Base-by-base conservation (phyloP, 2,888 invertebrate genomes). In the Eueremaeus valkanovi region DNA sequence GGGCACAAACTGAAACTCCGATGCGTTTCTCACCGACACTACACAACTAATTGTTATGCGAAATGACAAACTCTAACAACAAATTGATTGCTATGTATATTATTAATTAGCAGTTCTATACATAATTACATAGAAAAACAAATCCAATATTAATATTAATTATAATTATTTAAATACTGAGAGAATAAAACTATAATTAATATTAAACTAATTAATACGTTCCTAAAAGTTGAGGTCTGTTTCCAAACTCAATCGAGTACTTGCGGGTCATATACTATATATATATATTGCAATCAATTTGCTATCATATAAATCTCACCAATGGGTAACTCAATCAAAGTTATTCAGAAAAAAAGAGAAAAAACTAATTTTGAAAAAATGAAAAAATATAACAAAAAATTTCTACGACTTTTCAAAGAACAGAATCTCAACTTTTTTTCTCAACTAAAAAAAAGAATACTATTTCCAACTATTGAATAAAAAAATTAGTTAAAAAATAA, bases 171-270 rank as follows among this genome's bases (percentile, higher is more conserved):
- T 55, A 9, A 55, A 24, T 55, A 11, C 55, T 9, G 8, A n/a
- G n/a, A n/a, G n/a, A n/a, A 58, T 16, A 66, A 36, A 21, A 66
- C n/a, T 66, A 36, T 8, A 66, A 66, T 29, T 31, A 66, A 13
- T 36, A 36, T 36, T 36, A 63, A 36, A 66, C 61, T 61, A 66
- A 66, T 36, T 66, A 33, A 36, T 33, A 36, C 31, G 66, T 66
- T 66, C 66, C 66, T 66, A 66, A 36, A n/a, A 66, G 66, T 66
- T 31, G 66, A 66, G 66, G 66, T 36, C 33, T 66, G 9, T 66
- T 58, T 51, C 16, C 1, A n/a, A n/a, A n/a, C 11, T 3, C 13
- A 55, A 11, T 6, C 13, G 6, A 8, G 6, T 18, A 16, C 8
- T 63, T 29, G 63, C 63, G 31, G 63, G 33, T 31, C 36, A 66